phyloP scores from a whole-genome alignment of 1,140 invertebrate genomes.

The Halesus radiatus region DNA sequence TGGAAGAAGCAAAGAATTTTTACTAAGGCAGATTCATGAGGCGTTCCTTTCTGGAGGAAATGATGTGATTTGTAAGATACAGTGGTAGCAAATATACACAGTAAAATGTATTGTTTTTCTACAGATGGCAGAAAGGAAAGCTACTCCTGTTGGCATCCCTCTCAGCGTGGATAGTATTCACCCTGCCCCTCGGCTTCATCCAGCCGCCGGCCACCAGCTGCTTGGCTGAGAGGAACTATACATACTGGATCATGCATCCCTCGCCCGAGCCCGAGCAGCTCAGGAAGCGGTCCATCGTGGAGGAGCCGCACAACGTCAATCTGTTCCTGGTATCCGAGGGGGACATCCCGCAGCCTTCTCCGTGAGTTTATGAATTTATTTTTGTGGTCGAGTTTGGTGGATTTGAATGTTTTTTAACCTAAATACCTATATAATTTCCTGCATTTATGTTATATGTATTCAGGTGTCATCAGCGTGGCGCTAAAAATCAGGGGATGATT shows the following conservation, averaged over 20 bases:
- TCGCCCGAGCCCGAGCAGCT: slow-evolving; percentile 64
- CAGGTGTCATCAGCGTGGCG: too few species aligned
- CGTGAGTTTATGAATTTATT: too few species aligned
- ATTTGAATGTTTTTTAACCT: too few species aligned
- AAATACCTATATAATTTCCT: too few species aligned
- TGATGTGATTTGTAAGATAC: too few species aligned
- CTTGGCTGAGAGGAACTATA: slow-evolving; percentile 81
- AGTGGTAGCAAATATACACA: too few species aligned
- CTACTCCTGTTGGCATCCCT: slow-evolving; percentile 91
- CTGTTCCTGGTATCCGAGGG: slow-evolving; percentile 41
- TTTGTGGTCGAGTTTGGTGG: too few species aligned
- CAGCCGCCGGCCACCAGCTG: slow-evolving; percentile 93
- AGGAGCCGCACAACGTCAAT: slow-evolving; percentile 28
- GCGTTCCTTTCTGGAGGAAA: too few species aligned
- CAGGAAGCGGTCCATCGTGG: slow-evolving; percentile 60
- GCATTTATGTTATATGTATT: too few species aligned
- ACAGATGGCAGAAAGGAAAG: slow-evolving; percentile 88
- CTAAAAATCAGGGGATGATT: too few species aligned
- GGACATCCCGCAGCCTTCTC: slow-evolving; percentile 18
- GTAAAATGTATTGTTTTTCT: background rate
- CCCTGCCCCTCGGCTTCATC: slow-evolving; percentile 94
- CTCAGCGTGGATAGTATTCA: slow-evolving; percentile 96
- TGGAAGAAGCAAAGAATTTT: too few species aligned
- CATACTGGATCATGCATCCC: slow-evolving; percentile 71
- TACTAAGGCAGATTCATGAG: too few species aligned